Base-by-base conservation (phyloP, 2,888 invertebrate genomes). In the Nesidiocoris tenuis region DNA sequence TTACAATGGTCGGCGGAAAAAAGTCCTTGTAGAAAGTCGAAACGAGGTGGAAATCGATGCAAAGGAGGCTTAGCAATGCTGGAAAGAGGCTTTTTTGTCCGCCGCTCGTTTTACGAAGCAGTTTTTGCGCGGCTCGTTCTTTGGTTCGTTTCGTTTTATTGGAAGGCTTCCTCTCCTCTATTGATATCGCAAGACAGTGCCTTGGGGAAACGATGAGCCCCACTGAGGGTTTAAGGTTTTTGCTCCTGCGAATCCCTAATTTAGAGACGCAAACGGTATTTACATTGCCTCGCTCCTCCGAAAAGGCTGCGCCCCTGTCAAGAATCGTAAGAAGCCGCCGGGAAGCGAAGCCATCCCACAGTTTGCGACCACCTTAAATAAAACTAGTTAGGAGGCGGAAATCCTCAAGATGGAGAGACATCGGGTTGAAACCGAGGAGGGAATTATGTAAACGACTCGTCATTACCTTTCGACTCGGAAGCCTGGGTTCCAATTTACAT, bases 371-470 rank as follows among this genome's bases (percentile, higher is more conserved):
- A 12, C 39, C 39, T 39, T 39, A 3, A 39, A 39, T 39, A 39
- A 39, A 39, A 39, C 39, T 39, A 39, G 39, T 39, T 39, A 39
- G 39, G 39, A 39, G 12, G 39, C 39, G 12, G 5, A 39, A 39
- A 39, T 39, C 39, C 39, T 39, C 5, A 39, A 3, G 39, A 12
- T 39, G 39, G 39, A 39, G 12, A 3, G 12, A 39, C 39, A 12
- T 59, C 19, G 18, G 19, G 59, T 71, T 61, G 71, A 71, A 61
- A 71, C 25, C 54, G 59, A 71, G 59, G 24, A 23, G 24, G 25
- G 61, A 61, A 71, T 71, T 71, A 71, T 71, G 71, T 61, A 71
- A 71, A 71, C 71, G 71, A 71, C 18, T 17, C 59, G 18, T 71
- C 71, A 71, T 71, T 71, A 71, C 71, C 71, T 59, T 39, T 39